A percentile compares a stretch with the other conserved stretches of the same genome.
phyloP scores from a whole-genome alignment of 2,797 vertebrate genomes.

The Gadopsis marmoratus region DNA sequence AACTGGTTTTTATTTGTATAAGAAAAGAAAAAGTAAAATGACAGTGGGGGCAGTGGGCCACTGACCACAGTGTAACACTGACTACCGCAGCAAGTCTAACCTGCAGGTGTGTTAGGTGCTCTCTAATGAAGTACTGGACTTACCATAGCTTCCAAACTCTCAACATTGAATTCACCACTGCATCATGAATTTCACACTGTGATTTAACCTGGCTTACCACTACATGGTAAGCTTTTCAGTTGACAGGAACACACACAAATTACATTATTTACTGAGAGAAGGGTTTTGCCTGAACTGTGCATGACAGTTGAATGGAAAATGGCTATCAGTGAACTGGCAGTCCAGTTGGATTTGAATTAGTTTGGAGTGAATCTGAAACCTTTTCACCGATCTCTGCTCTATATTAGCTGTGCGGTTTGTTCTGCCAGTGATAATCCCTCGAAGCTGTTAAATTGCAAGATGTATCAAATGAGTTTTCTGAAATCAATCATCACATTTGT shows the following conservation, averaged over 20 bases:
- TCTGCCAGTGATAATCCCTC: conserved; percentile 49
- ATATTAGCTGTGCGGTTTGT: conserved; percentile 41
- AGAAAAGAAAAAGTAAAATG: too few relatives aligned
- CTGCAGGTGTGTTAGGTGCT: not conserved
- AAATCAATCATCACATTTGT: conserved; percentile 28
- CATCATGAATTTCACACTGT: conserved; percentile 23
- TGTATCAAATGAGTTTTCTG: conserved; percentile 21
- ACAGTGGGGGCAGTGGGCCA: too few relatives aligned
- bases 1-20: too few relatives aligned
- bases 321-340: conserved; percentile 49
- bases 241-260: conserved; percentile 29
- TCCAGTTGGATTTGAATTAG: conserved; percentile 17
- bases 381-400: conserved; percentile 31
- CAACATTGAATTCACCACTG: not conserved
- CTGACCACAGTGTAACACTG: too few relatives aligned
- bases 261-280: conserved; percentile 36
- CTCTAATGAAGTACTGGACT: not conserved
- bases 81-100: too few relatives aligned
- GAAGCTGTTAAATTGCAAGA: conserved; percentile 28
- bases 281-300: conserved; percentile 11
- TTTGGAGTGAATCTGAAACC: conserved; percentile 34
- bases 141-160: not conserved
- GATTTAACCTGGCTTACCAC: conserved; percentile 26
- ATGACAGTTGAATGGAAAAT: conserved; percentile 61
- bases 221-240: conserved; percentile 13